phyloP scores from a whole-genome alignment of 2,113 vertebrate species.

The Zosterops hypoxanthus region DNA sequence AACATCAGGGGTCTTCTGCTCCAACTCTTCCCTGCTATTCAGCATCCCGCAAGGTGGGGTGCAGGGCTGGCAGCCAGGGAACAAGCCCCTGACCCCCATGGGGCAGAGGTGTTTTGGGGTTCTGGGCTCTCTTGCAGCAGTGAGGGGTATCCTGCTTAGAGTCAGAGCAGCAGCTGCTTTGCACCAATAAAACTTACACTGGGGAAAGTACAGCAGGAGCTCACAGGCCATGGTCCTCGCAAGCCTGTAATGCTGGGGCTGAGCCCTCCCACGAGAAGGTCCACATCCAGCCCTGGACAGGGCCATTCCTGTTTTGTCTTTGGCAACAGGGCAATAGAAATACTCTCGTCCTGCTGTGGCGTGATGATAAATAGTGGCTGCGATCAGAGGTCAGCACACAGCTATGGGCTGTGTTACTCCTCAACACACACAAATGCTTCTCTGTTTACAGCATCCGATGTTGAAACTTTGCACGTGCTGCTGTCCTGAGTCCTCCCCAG shows the following conservation, averaged over 20 bases:
- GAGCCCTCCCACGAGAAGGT: not conserved
- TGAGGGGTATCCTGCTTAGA: not conserved
- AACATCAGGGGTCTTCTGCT: not conserved
- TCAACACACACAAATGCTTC: not conserved
- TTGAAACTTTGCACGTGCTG: slow-evolving; percentile 18
- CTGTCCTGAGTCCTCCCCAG: not conserved
- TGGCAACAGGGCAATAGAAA: slow-evolving; percentile 24
- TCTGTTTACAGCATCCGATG: slow-evolving; percentile 11
- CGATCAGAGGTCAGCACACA: slow-evolving; percentile 9
- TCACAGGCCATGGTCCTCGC: not conserved
- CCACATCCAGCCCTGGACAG: not conserved
- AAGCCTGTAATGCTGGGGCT: not conserved
- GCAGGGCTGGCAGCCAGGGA: not conserved
- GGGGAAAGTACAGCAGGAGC: not conserved
- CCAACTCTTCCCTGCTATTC: rapidly evolving
- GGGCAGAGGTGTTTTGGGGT: not conserved
- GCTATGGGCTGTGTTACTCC: not conserved
- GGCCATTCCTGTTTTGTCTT: not conserved
- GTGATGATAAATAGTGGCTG: not conserved
- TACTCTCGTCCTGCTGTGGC: not conserved
- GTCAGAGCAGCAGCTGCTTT: not conserved
- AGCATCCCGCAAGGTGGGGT: not conserved
- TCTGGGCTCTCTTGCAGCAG: not conserved
- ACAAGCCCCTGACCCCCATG: rapidly evolving
- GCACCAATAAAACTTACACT: rapidly evolving